These are phyloP conservation scores for Pachliopta kotzebuea DNA, from an alignment of 2,888 invertebrate species.

Conservation along the genomic window DNA sequence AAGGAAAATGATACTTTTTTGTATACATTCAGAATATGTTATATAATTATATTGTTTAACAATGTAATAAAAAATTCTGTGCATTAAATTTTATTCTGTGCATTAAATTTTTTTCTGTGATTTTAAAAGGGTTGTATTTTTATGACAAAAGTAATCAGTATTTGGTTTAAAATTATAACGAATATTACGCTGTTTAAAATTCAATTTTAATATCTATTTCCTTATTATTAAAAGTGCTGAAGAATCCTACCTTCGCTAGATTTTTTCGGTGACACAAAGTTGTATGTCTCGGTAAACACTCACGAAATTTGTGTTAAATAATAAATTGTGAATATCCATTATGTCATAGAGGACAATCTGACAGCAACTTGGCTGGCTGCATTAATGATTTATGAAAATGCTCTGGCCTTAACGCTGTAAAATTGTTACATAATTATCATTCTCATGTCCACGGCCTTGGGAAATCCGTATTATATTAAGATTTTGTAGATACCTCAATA, in stretches of 20 bases:
- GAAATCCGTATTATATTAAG: not conserved
- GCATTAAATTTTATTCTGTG: not conserved
- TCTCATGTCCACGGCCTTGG: not conserved
- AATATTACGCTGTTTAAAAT: not conserved
- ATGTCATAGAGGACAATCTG: conserved; percentile 7
- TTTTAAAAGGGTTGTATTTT: not conserved
- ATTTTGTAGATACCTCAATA: not conserved
- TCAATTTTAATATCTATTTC: no score
- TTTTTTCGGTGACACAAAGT: not conserved
- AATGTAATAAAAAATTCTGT: not conserved
- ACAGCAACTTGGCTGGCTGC: conserved; percentile 22
- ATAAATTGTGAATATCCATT: conserved; percentile 22
- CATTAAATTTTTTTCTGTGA: not conserved
- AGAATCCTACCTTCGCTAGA: not conserved
- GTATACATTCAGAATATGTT: not conserved
- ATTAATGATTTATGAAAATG: not conserved
- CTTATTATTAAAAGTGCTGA: no score
- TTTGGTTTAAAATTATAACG: not conserved
- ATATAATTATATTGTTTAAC: not conserved
- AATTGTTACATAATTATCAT: not conserved
- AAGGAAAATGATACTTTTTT: not conserved
- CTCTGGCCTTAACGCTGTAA: not conserved
- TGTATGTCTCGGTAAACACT: not conserved
- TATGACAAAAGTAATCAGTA: not conserved
- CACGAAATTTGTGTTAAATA: conserved; percentile 15